Conservation (phyloP, 2,888 invertebrate genomes). For the Clistopyga incitator region DNA sequence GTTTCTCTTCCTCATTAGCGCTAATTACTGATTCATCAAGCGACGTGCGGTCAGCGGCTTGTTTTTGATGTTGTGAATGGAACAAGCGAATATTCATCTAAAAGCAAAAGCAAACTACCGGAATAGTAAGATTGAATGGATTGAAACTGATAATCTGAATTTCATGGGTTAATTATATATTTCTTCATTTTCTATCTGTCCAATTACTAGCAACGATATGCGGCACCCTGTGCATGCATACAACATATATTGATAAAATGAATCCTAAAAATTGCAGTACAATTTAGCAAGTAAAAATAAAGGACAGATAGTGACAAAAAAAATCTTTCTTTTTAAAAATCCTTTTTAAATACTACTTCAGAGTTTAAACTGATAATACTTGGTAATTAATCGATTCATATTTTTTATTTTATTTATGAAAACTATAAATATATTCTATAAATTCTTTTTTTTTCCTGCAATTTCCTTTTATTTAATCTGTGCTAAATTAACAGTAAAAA, state of each 20-base stretch:
- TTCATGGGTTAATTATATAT: not conserved
- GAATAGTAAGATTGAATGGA: not conserved
- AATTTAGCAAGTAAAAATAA: not conserved
- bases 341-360: too few relatives aligned
- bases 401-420: too few relatives aligned
- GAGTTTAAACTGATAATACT: too few relatives aligned
- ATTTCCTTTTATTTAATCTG: too few relatives aligned
- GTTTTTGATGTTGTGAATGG: constrained; percentile 14
- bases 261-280: not conserved
- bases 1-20: constrained; percentile 8
- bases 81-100: not conserved
- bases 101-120: not conserved
- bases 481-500: too few relatives aligned
- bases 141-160: not conserved
- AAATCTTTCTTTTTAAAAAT: too few relatives aligned
- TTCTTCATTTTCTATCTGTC: not conserved
- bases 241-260: not conserved
- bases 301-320: too few relatives aligned
- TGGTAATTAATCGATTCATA: too few relatives aligned
- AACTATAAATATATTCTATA: too few relatives aligned
- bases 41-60: not conserved
- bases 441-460: too few relatives aligned
- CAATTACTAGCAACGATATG: not conserved
- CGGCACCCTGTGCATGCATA: not conserved
- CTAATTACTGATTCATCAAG: constrained; percentile 28